Conservation (phyloP, 2,113 vertebrate species). For the Prunella fulvescens region DNA sequence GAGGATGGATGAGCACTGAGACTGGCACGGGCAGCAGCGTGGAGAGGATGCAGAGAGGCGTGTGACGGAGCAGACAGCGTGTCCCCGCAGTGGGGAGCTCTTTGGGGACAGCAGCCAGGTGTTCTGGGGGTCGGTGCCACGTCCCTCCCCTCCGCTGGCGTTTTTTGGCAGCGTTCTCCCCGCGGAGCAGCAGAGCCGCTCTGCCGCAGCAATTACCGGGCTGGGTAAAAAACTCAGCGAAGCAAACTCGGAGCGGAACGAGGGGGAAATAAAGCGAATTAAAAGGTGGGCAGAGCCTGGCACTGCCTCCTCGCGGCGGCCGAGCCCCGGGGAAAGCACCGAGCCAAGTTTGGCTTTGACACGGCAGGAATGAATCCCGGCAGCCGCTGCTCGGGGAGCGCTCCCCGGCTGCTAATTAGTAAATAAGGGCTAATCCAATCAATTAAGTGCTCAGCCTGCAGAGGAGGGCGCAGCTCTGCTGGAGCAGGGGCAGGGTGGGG, state of each 20-base stretch:
- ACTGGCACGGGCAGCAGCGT: fast-evolving
- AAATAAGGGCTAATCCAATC: neutral
- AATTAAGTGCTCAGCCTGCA: neutral
- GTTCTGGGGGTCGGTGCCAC: fast-evolving
- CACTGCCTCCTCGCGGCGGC: neutral
- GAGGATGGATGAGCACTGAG: neutral
- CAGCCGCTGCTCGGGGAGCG: neutral
- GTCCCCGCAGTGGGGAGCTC: fast-evolving
- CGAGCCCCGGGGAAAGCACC: neutral
- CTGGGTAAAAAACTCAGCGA: neutral
- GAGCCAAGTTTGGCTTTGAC: neutral
- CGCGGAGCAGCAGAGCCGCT: neutral
- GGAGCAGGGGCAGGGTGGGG: fast-evolving
- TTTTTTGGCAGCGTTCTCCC: neutral
- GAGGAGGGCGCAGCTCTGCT: neutral
- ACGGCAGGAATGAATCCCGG: neutral
- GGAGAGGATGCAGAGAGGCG: neutral
- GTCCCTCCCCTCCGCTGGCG: neutral
- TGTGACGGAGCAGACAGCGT: neutral
- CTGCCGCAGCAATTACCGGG: neutral
- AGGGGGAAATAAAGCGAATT: neutral
- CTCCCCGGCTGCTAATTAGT: neutral
- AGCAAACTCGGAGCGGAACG: fast-evolving
- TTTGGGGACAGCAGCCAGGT: neutral
- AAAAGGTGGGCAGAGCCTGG: neutral